These are phyloP conservation scores for Seira musarum DNA, from an alignment of 2,888 invertebrate species.

Conservation along the genomic window DNA sequence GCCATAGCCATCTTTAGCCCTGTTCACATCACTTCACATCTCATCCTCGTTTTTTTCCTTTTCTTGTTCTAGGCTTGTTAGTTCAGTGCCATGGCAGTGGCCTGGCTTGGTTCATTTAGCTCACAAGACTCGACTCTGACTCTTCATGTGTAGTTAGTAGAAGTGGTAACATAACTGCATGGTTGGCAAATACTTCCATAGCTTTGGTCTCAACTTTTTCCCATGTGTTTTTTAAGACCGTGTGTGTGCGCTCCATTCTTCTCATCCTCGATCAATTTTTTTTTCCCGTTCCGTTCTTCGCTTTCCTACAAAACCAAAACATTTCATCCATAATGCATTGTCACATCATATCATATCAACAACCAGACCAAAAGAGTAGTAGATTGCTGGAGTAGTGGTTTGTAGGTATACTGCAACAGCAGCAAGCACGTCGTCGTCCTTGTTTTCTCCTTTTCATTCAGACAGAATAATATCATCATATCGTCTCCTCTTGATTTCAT, in stretches of 20 bases:
- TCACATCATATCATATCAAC: conserved; percentile 50
- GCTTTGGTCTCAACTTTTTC: conserved; percentile 5
- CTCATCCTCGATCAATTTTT: conserved; percentile 41
- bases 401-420: background rate
- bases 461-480: background rate
- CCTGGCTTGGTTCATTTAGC: too few relatives aligned
- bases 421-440: conserved; percentile 23
- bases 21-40: background rate
- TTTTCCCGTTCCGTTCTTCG: background rate
- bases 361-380: background rate
- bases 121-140: background rate
- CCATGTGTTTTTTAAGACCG: conserved; percentile 15
- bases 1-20: background rate
- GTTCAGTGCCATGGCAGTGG: background rate
- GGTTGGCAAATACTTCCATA: background rate
- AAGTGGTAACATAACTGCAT: background rate
- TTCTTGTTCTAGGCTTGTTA: conserved; percentile 9
- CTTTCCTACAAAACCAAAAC: conserved; percentile 23
- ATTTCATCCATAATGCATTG: conserved; percentile 43
- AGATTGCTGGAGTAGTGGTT: background rate
- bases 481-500: background rate
- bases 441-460: conserved; percentile 21
- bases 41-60: conserved; percentile 19
- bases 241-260: background rate
- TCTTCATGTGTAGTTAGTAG: background rate